Base-by-base conservation (phyloP, 1,140 invertebrate genomes). In the Drosophila persimilis region DNA sequence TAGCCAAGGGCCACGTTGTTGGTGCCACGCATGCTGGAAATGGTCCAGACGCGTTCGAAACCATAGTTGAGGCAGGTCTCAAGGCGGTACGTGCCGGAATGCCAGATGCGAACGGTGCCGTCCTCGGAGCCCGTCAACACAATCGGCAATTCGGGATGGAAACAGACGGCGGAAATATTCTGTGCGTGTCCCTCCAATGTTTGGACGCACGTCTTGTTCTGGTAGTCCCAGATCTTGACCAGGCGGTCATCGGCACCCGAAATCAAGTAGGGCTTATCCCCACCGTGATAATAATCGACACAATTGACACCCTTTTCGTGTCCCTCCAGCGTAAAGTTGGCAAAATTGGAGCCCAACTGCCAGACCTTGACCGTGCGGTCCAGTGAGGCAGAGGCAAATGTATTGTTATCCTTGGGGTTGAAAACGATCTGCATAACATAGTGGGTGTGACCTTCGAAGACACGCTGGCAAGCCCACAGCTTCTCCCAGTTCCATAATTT, bases 401-500 rank as follows among this genome's bases (percentile, higher is more conserved):
- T 99, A 91, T 99, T 99, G 91, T 99, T 99, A 90, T 99, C 99
- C 92, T 99, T 99, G 0, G 99, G 99, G 93, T 99, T 99, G 74
- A 99, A 97, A 0, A 99, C 98, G 83, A 99, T 97, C 92, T 99
- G 98, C 99, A 99, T 99, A 0, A 99, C 98, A 91, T 99, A 99
- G 91, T 99, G 99, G 0, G 97, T 98, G 92, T 99, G 99, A 0
- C 99, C 98, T 89, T 99, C 98, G 90, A 99, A 99, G 1, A 99
- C 96, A 92, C 99, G 98, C 80, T 99, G 98, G 81, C 98, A 98
- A 0, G 95, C 93, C 98, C 98, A 99, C 80, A 96, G 94, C 90
- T 99, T 99, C 26, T 99, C 99, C 99, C 99, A 99, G 92, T 99
- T 99, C 99, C 99, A 99, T 26, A 99, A 92, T 92, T 99, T 99